Evolutionary conservation across 2,888 invertebrate species (phyloP).

Genomic region (Aleiodes testaceus): DNA sequence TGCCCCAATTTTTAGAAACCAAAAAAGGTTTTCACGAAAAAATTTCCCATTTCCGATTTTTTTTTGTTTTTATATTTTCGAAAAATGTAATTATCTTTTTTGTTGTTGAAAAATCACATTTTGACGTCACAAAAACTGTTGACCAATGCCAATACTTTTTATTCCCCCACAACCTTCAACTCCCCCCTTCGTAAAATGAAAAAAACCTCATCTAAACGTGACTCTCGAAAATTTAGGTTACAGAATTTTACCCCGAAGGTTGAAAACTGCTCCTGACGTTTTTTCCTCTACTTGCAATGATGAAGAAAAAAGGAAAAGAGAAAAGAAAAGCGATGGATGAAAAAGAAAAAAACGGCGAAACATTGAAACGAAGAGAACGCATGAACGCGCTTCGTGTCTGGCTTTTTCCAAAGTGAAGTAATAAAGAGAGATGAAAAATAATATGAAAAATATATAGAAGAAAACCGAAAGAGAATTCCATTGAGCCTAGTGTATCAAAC

Average conservation of each 20-base stretch:
- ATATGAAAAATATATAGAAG: slow-evolving; percentile 14
- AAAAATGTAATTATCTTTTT: no score
- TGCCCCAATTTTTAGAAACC: no score
- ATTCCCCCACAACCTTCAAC: slow-evolving; percentile 27
- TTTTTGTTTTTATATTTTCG: no score
- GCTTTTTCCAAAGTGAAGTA: slow-evolving; percentile 16
- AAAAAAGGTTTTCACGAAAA: no score
- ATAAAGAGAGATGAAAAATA: slow-evolving; percentile 10
- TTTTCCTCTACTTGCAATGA: slow-evolving; percentile 33
- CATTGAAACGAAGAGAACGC: slow-evolving; percentile 22
- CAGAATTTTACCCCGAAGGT: slow-evolving; percentile 14
- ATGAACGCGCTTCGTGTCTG: slow-evolving; percentile 32
- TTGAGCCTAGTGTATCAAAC: slow-evolving; percentile 39
- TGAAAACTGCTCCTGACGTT: slow-evolving; percentile 4
- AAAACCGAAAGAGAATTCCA: slow-evolving; percentile 22
- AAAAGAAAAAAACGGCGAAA: slow-evolving; percentile 13
- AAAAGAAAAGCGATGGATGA: neutral
- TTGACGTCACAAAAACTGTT: slow-evolving; percentile 39
- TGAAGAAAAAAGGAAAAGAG: neutral
- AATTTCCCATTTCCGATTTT: no score
- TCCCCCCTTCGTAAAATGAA: no score
- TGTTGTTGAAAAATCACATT: no score
- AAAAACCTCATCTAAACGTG: slow-evolving; percentile 12
- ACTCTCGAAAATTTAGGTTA: slow-evolving; percentile 13
- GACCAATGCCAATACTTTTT: slow-evolving; percentile 51